These are phyloP conservation scores for Pycnomerus fuliginosus DNA, from an alignment of 2,888 invertebrate genomes.

Conservation along the genomic window DNA sequence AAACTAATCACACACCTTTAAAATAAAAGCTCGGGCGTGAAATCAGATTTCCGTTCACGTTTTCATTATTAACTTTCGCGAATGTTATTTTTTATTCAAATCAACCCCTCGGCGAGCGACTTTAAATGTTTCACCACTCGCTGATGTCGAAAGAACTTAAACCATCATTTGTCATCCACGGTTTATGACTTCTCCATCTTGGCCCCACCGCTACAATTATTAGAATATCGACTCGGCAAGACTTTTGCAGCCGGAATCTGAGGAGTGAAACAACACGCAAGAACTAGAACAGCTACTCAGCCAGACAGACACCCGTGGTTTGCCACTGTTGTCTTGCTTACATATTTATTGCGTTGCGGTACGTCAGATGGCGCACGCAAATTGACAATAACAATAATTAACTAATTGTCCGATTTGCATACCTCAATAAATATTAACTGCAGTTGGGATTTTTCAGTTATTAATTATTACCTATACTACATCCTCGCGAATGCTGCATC, in stretches of 20 bases:
- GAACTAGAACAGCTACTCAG: constrained; percentile 12
- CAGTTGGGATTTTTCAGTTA: no score
- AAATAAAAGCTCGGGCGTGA: constrained; percentile 49
- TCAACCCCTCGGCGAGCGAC: constrained; percentile 35
- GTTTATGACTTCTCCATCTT: constrained; percentile 45
- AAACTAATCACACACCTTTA: constrained; percentile 52
- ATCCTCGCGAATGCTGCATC: no score
- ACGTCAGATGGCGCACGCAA: constrained; percentile 45
- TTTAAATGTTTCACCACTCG: constrained; percentile 33
- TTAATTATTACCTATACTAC: no score
- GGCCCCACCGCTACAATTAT: no score
- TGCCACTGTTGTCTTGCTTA: constrained; percentile 42
- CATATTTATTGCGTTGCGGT: constrained; percentile 38
- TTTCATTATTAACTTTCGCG: constrained; percentile 54
- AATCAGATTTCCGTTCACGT: constrained; percentile 55
- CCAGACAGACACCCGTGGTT: constrained; percentile 45
- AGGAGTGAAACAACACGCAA: constrained; percentile 10
- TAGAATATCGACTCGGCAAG: no score
- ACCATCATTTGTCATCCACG: constrained; percentile 51
- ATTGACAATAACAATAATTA: constrained; percentile 55
- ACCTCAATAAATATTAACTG: constrained; percentile 35
- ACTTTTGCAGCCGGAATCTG: no score
- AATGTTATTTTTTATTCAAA: constrained; percentile 56
- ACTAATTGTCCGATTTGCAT: constrained; percentile 52
- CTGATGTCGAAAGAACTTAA: constrained; percentile 41